Evolutionary conservation across 2,888 invertebrate genomes (phyloP).

Genomic region (Apodemia zela): DNA sequence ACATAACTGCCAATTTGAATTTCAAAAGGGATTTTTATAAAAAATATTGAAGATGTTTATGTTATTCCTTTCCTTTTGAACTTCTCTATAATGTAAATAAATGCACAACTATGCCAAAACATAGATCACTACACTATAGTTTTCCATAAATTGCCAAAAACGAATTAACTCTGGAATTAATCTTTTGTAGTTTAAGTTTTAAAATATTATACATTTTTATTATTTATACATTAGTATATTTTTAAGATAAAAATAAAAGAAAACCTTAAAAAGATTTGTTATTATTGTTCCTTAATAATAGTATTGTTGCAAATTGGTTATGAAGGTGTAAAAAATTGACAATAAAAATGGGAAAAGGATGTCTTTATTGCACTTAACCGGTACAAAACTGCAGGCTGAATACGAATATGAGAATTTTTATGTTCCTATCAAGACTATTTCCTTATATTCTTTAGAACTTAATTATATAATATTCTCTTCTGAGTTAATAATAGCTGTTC

Average conservation of each 20-base stretch:
- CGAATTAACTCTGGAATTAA: not conserved
- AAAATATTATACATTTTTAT: constrained; percentile 18
- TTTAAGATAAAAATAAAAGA: constrained; percentile 21
- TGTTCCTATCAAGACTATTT: too few species aligned
- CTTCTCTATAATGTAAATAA: constrained; percentile 1
- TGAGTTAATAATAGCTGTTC: too few species aligned
- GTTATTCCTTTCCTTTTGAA: not conserved
- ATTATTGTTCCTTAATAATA: not conserved
- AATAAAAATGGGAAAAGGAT: too few species aligned
- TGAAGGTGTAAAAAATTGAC: too few species aligned
- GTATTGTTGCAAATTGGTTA: not conserved
- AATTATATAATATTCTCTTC: too few species aligned
- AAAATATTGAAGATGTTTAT: not conserved
- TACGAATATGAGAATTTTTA: too few species aligned
- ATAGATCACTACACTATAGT: not conserved
- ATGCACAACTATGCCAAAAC: constrained; percentile 3
- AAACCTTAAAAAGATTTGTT: not conserved
- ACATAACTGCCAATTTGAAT: not conserved
- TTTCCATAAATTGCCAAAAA: constrained; percentile 11
- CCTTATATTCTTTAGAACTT: too few species aligned
- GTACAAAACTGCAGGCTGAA: too few species aligned
- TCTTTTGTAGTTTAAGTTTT: constrained; percentile 16
- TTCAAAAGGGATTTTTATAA: not conserved
- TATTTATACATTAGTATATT: constrained; percentile 22
- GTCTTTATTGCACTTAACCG: too few species aligned